Evolutionary conservation across 1,140 invertebrate species (phyloP).

Genomic region (Leptinotarsa texana): DNA sequence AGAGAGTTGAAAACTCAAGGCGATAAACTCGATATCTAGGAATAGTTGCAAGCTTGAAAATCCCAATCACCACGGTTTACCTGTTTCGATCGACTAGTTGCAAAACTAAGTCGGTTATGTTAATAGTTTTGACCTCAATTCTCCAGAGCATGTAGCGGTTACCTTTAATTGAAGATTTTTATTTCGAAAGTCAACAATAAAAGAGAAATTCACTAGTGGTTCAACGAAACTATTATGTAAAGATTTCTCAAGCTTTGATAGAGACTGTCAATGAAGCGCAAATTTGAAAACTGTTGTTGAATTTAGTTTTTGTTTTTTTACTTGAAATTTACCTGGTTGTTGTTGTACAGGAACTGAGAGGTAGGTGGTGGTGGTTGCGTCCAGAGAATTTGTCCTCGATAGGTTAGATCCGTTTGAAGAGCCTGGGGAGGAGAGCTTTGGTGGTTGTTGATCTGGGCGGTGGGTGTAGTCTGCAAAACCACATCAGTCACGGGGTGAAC

Average conservation of each 20-base stretch:
- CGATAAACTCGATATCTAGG: background rate
- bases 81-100: background rate
- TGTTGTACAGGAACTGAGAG: conserved; percentile 74
- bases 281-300: background rate
- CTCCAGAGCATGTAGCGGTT: conserved; percentile 8
- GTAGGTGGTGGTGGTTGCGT: conserved; percentile 76
- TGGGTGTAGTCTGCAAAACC: conserved; percentile 61
- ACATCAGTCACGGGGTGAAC: conserved; percentile 64
- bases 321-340: conserved; percentile 69
- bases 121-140: conserved; percentile 13
- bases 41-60: background rate
- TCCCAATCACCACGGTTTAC: background rate
- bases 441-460: conserved; percentile 39
- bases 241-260: background rate
- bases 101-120: conserved; percentile 12
- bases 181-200: conserved; percentile 7
- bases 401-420: conserved; percentile 42
- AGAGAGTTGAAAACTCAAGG: conserved; percentile 1
- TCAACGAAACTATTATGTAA: background rate
- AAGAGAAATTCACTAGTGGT: background rate
- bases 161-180: background rate
- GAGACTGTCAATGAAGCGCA: background rate
- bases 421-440: conserved; percentile 39
- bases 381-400: conserved; percentile 71
- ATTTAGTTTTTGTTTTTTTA: background rate